Evolutionary conservation across 2,888 invertebrate genomes (phyloP), one percentile per base, ranked within the genome.

Genomic region (Automeris io): DNA sequence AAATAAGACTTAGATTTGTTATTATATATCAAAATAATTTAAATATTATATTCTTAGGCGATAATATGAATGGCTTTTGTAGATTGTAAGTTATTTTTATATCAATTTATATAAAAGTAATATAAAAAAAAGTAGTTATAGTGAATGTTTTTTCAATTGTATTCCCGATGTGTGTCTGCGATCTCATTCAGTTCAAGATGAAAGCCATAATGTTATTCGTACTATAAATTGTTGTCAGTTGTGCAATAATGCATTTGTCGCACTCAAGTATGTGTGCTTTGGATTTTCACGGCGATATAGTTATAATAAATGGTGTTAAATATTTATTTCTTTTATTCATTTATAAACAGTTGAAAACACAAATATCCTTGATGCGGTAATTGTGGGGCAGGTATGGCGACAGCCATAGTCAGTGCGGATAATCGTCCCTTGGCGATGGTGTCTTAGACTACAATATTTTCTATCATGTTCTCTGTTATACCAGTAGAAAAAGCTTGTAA

Each of bases 261-360:
- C 73, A 70, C 68, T 61, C 47, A 54, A 55, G 56, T 61, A 58
- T 67, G 70, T 70, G 63, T 61, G 59, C 52, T 51, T 50, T 65
- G 63, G 51, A 71, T 70, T 60, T 29, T 66, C 65, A 61, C 59
- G 62, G 70, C 66, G 60, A 61, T 63, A 57, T 5, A 9, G 11
- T 70, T 70, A 75, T 77, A 80, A 75, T 76, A 78, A 81, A 81
- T 65, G 71, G 78, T 77, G 78, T 82, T 78, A 66, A 81, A 71
- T 66, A 78, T 66, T 57, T 55, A 50, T 41, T 47, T 45, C 40
- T 41, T 46, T 43, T 54, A 54, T 54, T 55, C 44, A 49, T 60
- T 61, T 43, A 40, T 35, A 24, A 11, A 18, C 2, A 23, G 18
- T 21, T 35, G 6, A 8, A 16, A 23, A 36, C 11, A 16, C 13